These are phyloP conservation scores for Noturus placidus DNA, from an alignment of 2,113 vertebrate species.

Conservation along the genomic window DNA sequence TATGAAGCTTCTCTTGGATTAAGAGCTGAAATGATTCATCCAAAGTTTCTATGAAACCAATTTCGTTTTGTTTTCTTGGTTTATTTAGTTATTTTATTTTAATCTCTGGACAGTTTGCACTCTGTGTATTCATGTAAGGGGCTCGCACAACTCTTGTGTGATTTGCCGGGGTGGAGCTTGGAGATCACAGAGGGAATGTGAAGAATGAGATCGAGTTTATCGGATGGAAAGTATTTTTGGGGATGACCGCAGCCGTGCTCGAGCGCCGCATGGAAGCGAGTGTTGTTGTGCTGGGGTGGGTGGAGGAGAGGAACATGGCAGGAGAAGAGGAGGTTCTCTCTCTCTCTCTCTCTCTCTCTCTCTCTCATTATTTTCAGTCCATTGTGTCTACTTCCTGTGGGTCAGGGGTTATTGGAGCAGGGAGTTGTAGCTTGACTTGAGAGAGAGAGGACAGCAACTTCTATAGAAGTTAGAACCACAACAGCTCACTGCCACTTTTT, in stretches of 20 bases:
- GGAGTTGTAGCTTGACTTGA: slow-evolving; percentile 78
- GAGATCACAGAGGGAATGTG: slow-evolving; percentile 37
- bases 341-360: slow-evolving; percentile 15
- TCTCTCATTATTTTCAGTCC: slow-evolving; percentile 87
- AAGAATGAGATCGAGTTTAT: slow-evolving; percentile 10
- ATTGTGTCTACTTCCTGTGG: slow-evolving; percentile 94
- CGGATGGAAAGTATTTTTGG: slow-evolving; percentile 32
- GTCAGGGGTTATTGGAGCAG: slow-evolving; percentile 89
- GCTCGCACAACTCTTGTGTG: background rate
- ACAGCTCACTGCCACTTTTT: slow-evolving; percentile 13
- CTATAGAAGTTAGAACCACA: slow-evolving; percentile 33
- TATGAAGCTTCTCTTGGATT: background rate
- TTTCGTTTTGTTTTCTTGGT: background rate
- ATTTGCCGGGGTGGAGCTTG: slow-evolving; percentile 17
- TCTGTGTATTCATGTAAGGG: background rate
- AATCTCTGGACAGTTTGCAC: background rate
- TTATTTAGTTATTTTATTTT: no score
- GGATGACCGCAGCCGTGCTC: slow-evolving; percentile 18
- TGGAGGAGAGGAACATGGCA: slow-evolving; percentile 44
- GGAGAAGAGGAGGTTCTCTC: slow-evolving; percentile 44
- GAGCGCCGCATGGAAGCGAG: slow-evolving; percentile 1
- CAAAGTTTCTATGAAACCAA: background rate
- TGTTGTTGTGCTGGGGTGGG: slow-evolving; percentile 37
- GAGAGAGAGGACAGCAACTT: slow-evolving; percentile 51
- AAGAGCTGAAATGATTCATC: background rate